Evolutionary conservation across 1,140 invertebrate genomes (phyloP), one percentile per base, ranked within the genome.

Genomic region (Phortica variegata): DNA sequence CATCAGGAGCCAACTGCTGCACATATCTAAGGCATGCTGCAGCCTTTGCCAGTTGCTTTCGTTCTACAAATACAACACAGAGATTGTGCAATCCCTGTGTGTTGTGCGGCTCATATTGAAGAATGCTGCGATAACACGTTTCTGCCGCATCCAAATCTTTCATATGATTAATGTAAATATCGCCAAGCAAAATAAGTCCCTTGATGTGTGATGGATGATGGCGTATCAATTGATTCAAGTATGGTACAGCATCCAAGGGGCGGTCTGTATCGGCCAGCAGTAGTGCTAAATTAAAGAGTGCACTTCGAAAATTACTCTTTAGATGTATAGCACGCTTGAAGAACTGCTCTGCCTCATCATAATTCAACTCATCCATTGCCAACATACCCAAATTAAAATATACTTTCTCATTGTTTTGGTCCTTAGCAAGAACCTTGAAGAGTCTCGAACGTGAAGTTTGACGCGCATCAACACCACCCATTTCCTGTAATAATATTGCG

Each of bases 311-410:
- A 76, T 91, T 87, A 2, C 85, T 83, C 65, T 90, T 90, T 1
- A 94, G 79, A 60, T 92, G 85, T 5, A 94, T 87, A 2, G 91
- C 90, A 31, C 87, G 85, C 38, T 91, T 80, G 73, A 95, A 95
- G 86, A 89, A 94, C 33, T 88, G 83, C 73, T 95, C 92, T 0
- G 94, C 93, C 55, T 87, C 86, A n/a, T 84, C 82, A 17, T 86
- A 88, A 68, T 95, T 88, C 23, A 88, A 85, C 66, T 95, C 91
- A 74, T 97, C 94, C 93, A 96, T 97, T 13, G 92, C 90, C 26
- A 98, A 78, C 94, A 97, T 97, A 46, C 91, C 93, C 33, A 97
- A 80, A 79, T 97, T 96, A 73, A 97, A 98, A 74, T 92, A 90
- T 2, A 95, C 89, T 44, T 91, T 81, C 68, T 95, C 92, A 72